Evolutionary conservation across 2,797 vertebrate species (phyloP), one percentile per base, ranked within the genome.

Genomic region (Pangasius krempfi): DNA sequence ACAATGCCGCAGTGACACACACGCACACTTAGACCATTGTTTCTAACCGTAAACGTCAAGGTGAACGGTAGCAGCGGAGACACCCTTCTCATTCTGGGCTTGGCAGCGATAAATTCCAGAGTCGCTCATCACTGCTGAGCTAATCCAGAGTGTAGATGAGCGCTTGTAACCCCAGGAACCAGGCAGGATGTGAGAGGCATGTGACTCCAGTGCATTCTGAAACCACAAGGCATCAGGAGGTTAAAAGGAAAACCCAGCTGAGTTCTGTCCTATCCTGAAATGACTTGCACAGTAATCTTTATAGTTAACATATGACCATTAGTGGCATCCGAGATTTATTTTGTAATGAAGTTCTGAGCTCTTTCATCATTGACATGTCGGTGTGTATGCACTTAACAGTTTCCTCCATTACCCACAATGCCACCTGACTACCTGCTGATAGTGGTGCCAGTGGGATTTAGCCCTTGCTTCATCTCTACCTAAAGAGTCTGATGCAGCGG

Each of bases 91-190:
- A 47, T 99, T 99, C 92, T 93, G 94, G 91, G 96, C 97, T 52
- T 95, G 94, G 94, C 98, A 99, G 44, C 92, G 94, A 94, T 97
- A 99, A 68, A 92, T 93, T 89, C 98, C 98, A 7, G 97, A 97
- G 93, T 99, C 97, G 84, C 95, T 97, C 75, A 95, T 96, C 92
- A 93, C 95, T 89, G 97, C 97, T 44, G 97, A 89, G 22, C 37
- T 20, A 87, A 96, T 95, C 58, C 75, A 60, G 40, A 96, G 94
- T 0, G 91, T 91, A 78, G 88, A 89, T n/a, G 92, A 83, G 9
- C 95, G 94, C n/a, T 92, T 88, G 88, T 96, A 96, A 86, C 94
- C 95, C 4, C 86, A 91, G 44, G 94, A 94, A 33, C 90, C 92
- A 2, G 91, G 40, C 89, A 96, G 86, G 91, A 96, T 95, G 91